A percentile compares a stretch with the other conserved stretches of the same genome.
Evolutionary conservation across 2,797 vertebrate species (phyloP).

Genomic region (Megaceryle alcyon): DNA sequence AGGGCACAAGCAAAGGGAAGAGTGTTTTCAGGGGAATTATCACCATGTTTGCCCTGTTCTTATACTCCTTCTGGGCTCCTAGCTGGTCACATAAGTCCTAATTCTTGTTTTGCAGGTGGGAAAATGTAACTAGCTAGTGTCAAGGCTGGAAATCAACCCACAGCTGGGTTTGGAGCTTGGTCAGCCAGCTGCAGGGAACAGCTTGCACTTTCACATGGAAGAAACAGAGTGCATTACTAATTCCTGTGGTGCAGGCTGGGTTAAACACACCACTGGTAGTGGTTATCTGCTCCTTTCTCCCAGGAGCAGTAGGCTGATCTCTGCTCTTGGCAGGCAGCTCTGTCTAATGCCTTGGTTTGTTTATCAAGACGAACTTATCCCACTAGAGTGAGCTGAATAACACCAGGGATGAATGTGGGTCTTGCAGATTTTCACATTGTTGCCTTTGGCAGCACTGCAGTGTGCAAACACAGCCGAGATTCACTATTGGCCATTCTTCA

Average conservation of each 20-base stretch:
- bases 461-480: background rate
- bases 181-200: background rate
- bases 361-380: background rate
- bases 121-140: background rate
- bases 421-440: background rate
- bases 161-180: background rate
- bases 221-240: background rate
- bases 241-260: rapidly evolving
- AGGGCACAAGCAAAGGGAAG: background rate
- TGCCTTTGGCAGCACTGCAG: conserved; percentile 34
- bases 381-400: background rate
- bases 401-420: background rate
- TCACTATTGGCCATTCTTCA: background rate
- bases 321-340: background rate
- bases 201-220: background rate
- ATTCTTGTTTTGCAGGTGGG: background rate
- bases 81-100: background rate
- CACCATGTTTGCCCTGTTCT: background rate
- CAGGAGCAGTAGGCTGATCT: background rate
- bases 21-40: background rate
- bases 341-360: background rate
- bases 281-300: background rate
- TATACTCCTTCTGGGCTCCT: background rate
- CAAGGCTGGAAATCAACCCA: background rate
- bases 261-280: background rate